Evolutionary conservation across 2,113 vertebrate species (phyloP).

Genomic region (Ciconia maguari): DNA sequence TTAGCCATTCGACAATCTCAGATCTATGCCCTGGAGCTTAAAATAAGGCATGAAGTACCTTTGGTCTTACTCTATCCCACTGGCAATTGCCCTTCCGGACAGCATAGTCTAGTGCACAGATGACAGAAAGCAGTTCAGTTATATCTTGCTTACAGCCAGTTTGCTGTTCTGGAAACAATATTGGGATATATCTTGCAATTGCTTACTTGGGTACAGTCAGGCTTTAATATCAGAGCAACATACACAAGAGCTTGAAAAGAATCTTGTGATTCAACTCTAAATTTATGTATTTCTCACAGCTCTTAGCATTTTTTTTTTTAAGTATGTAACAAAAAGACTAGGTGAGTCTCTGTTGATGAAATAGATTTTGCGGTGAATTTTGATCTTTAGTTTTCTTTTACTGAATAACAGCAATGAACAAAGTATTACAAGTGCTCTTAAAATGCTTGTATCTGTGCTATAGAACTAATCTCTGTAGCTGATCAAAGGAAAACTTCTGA

Average conservation of each 20-base stretch:
- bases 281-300: not conserved
- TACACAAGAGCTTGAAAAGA: not conserved
- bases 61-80: not conserved
- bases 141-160: not conserved
- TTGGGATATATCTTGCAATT: not conserved
- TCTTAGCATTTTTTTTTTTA: not conserved
- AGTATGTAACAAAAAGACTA: not conserved
- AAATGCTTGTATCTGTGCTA: not conserved
- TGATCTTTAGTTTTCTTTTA: not conserved
- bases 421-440: not conserved
- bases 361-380: not conserved
- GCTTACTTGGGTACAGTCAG: not conserved
- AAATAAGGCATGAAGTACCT: not conserved
- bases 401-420: not conserved
- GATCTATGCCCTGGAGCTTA: not conserved
- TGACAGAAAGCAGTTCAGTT: not conserved
- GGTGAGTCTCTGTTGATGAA: not conserved
- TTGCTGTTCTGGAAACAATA: not conserved
- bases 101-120: not conserved
- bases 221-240: not conserved
- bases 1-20: not conserved
- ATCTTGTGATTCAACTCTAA: not conserved
- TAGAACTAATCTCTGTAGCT: not conserved
- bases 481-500: not conserved
- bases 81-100: not conserved